Evolutionary conservation across 2,113 vertebrate genomes (phyloP), one percentile per base, ranked within the genome.

Genomic region (Lampris incognitus): DNA sequence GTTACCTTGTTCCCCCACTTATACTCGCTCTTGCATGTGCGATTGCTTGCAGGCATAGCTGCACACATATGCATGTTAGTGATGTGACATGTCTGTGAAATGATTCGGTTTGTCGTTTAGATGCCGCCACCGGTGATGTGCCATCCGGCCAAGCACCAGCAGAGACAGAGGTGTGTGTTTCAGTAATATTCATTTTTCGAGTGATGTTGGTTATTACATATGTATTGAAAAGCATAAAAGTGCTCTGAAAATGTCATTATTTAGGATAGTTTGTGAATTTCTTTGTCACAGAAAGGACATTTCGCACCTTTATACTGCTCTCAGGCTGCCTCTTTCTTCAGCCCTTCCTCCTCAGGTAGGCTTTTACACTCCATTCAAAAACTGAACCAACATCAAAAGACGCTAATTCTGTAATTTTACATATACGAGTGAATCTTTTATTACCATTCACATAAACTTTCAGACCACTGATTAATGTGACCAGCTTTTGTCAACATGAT

Each of bases 271-370:
- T 4, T 77, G 50, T 62, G 1, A 1, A 36, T 1, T 57, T 66
- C 1, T 78, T 8, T 74, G 42, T 56, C 69, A 57, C 87, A 94
- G 92, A 40, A 50, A 40, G 68, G 81, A n/a, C 68, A 5, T 3
- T 84, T 83, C 71, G 66, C 77, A 75, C 9, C 79, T 2, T 13
- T 76, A 1, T 81, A 92, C 60, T 92, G 92, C 55, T 72, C 85
- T 48, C 72, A 87, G 5, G 60, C 76, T n/a, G n/a, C 41, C 1
- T 6, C 71, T 5, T 58, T n/a, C 58, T 71, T 24, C 24, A 24
- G 75, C 24, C 58, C 71, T 3, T 55, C 85, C 10, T 63, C 86
- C 5, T 91, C 93, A 63, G 93, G 93, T 94, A 80, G n/a, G 50
- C 38, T 9, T 50, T 37, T 44, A 40, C 40, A 59, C 37, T 39